Base-by-base conservation (phyloP, 1,140 invertebrate genomes). In the Sminthurides bifidus region DNA sequence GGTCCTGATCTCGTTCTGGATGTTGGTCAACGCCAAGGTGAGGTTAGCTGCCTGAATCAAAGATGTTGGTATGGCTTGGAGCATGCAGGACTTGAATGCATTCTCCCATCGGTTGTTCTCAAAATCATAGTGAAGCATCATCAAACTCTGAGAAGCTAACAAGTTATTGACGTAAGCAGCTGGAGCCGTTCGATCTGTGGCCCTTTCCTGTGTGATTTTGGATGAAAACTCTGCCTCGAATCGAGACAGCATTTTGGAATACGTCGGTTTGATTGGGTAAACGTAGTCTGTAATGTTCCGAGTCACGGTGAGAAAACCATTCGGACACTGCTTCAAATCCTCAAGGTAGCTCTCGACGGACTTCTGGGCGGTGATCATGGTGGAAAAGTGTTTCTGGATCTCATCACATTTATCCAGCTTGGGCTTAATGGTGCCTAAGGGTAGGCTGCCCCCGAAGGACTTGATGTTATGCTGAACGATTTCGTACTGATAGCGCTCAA, bases 141-240 rank as follows among this genome's bases (percentile, higher is more conserved):
- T 52, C 1, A 41, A 38, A 44, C 55, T 56, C 46, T 61, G 59
- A 43, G 56, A 48, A 24, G 59, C 35, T 27, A 55, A 40, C 1
- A 61, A 29, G n/a, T 56, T 49, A 45, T 61, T 61, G 10, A 61
- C 55, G 31, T 61, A 61, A 26, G 52, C 54, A 21, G 50, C 51
- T 17, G 59, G 59, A 3, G 54, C 55, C 1, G 50, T 17, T 41
- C 54, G 30, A n/a, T 56, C 46, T 2, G 26, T 44, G 1, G 48
- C 21, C 17, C 29, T 45, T 8, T 21, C 44, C 6, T 38, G 19
- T 15, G 1, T 37, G 14, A 54, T 44, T 17, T 21, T 35, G 23
- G 45, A 56, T 21, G 59, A 61, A 52, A 61, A 61, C 26, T 61
- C 59, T 8, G 19, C 26, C 35, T 61, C 59, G 23, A 52, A 61